Evolutionary conservation across 1,140 invertebrate species (phyloP).

Genomic region (Drosophila kanapiae): DNA sequence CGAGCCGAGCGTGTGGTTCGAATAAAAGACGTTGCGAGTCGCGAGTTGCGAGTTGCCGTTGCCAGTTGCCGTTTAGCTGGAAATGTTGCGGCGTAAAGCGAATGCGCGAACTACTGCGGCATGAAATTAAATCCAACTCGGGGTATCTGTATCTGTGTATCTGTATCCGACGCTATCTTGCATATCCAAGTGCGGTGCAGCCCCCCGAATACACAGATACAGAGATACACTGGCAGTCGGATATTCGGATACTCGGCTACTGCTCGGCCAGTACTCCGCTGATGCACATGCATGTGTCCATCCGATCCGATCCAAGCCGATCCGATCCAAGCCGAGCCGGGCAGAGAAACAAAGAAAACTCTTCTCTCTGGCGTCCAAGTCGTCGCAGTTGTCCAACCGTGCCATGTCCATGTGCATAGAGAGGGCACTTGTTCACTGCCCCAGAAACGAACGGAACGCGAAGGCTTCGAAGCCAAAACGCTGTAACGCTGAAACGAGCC

Average conservation of each 20-base stretch:
- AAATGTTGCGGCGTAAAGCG: slow-evolving; percentile 74
- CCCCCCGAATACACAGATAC: slow-evolving; percentile 23
- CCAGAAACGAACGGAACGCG: slow-evolving; percentile 73
- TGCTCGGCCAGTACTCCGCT: slow-evolving; percentile 16
- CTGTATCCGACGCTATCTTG: slow-evolving; percentile 66
- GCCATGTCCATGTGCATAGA: slow-evolving; percentile 79
- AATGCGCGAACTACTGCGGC: slow-evolving; percentile 84
- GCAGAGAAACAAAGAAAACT: slow-evolving; percentile 73
- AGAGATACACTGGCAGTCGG: no score
- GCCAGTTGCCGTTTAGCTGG: slow-evolving; percentile 68
- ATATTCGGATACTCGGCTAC: neutral
- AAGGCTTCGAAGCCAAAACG: slow-evolving; percentile 45
- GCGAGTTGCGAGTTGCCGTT: slow-evolving; percentile 6
- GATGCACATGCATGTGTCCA: slow-evolving; percentile 77
- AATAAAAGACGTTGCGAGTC: slow-evolving; percentile 57
- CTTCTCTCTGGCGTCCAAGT: slow-evolving; percentile 49
- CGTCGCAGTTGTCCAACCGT: slow-evolving; percentile 72
- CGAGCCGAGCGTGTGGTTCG: slow-evolving; percentile 57
- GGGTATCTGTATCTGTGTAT: slow-evolving; percentile 46
- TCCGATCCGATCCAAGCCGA: slow-evolving; percentile 38
- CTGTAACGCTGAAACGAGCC: slow-evolving; percentile 53
- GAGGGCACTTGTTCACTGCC: slow-evolving; percentile 81
- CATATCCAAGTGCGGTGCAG: slow-evolving; percentile 76
- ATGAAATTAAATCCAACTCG: slow-evolving; percentile 84
- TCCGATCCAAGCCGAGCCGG: slow-evolving; percentile 25